Evolutionary conservation across 2,888 invertebrate genomes (phyloP).

Genomic region (Lutraria lutraria): DNA sequence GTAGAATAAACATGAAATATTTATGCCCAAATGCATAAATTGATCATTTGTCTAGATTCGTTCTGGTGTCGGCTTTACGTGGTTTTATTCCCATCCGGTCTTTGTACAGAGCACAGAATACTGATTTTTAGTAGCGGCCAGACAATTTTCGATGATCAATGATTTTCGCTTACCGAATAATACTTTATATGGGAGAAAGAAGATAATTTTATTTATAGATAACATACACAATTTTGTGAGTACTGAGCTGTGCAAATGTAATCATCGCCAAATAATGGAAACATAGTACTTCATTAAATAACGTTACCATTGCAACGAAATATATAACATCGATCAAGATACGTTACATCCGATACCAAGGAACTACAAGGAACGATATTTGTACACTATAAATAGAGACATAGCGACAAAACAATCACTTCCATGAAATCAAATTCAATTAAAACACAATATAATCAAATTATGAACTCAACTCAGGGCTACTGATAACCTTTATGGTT

Average conservation of each 20-base stretch:
- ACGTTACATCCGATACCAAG: too few relatives aligned
- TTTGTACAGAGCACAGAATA: neutral
- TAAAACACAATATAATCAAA: too few relatives aligned
- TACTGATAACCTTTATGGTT: too few relatives aligned
- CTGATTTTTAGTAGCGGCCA: neutral
- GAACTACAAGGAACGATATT: too few relatives aligned
- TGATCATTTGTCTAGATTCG: slow-evolving; percentile 4
- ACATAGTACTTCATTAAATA: too few relatives aligned
- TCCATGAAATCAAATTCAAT: too few relatives aligned
- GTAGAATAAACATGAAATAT: slow-evolving; percentile 21
- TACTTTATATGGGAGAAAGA: neutral
- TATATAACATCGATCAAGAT: too few relatives aligned
- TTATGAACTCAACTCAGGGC: too few relatives aligned
- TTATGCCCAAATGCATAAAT: neutral
- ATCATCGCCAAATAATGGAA: too few relatives aligned
- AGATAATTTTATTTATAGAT: neutral
- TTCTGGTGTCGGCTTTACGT: slow-evolving; percentile 7
- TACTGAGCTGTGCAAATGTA: neutral
- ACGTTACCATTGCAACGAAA: too few relatives aligned
- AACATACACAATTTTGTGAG: neutral
- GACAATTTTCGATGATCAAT: neutral
- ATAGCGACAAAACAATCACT: too few relatives aligned
- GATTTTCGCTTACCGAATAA: neutral
- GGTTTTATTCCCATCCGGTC: slow-evolving; percentile 8
- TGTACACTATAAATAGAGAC: too few relatives aligned